These are phyloP conservation scores for Crioceris asparagi DNA, from an alignment of 2,888 invertebrate species.

Conservation along the genomic window DNA sequence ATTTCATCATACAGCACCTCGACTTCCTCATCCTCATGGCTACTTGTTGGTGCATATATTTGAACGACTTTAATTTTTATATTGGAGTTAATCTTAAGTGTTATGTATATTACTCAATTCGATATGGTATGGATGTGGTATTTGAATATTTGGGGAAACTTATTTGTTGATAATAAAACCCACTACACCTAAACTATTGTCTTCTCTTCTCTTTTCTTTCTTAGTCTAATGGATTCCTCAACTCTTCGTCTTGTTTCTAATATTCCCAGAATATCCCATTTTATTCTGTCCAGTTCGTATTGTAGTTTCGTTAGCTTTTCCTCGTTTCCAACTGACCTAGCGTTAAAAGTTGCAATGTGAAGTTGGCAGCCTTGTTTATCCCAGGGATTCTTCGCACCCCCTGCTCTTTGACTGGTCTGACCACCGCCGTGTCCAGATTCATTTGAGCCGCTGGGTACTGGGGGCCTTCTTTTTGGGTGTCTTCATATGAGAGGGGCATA, in stretches of 20 bases:
- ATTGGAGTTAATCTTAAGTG: constrained; percentile 6
- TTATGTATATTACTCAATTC: constrained; percentile 5
- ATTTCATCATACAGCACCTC: constrained; percentile 1
- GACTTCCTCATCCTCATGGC: neutral
- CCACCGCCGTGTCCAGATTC: constrained; percentile 6
- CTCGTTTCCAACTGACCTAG: constrained; percentile 1
- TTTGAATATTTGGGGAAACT: no score
- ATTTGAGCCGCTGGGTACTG: constrained; percentile 5
- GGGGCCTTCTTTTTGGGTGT: constrained; percentile 1
- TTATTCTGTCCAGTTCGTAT: neutral
- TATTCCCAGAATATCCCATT: neutral
- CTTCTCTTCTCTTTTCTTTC: no score
- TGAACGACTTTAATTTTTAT: constrained; percentile 1
- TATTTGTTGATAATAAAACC: constrained; percentile 1
- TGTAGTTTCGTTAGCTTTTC: neutral
- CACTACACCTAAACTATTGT: constrained; percentile 1
- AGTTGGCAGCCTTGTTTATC: no score
- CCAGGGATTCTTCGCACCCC: no score
- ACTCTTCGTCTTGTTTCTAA: neutral
- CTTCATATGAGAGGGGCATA: constrained; percentile 1
- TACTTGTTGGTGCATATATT: no score
- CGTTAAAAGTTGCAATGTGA: constrained; percentile 1
- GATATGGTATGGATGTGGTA: neutral
- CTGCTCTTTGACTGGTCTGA: constrained; percentile 7
- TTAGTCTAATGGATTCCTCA: no score